phyloP scores from a whole-genome alignment of 2,113 vertebrate genomes.

The Elephantulus edwardii region DNA sequence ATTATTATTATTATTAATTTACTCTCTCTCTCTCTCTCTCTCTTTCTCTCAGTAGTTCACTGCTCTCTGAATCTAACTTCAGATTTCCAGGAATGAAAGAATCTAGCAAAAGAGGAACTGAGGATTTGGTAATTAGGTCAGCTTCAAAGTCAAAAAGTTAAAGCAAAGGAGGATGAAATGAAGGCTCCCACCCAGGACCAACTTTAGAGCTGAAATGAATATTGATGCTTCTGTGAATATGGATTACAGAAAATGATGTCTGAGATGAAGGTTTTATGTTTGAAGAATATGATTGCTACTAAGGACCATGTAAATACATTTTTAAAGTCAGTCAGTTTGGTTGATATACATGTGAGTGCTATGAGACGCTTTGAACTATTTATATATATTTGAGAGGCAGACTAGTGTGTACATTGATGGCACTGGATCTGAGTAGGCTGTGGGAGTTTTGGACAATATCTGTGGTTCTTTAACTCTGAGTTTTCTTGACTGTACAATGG shows the following conservation, averaged over 20 bases:
- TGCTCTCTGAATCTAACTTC: neutral
- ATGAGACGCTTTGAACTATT: constrained; percentile 13
- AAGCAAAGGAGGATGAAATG: constrained; percentile 39
- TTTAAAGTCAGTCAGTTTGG: constrained; percentile 49
- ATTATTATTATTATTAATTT: too few species aligned
- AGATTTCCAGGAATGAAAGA: constrained; percentile 17
- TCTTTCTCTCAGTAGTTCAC: neutral
- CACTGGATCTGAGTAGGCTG: neutral
- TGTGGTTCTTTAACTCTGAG: neutral
- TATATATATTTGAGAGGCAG: neutral
- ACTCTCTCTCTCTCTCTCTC: too few species aligned
- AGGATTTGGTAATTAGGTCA: constrained; percentile 53
- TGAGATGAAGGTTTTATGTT: constrained; percentile 38
- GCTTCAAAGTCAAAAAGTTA: constrained; percentile 54
- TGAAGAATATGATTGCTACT: constrained; percentile 38
- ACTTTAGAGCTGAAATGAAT: constrained; percentile 57
- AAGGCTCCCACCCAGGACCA: neutral
- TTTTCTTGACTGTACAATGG: neutral
- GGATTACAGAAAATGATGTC: constrained; percentile 51
- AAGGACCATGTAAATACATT: constrained; percentile 41
- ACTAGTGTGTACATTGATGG: neutral
- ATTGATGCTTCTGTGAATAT: constrained; percentile 52
- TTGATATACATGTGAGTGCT: neutral
- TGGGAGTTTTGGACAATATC: neutral
- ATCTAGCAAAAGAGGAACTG: constrained; percentile 1